A percentile compares a stretch with the other conserved stretches of the same genome.
phyloP scores from a whole-genome alignment of 1,140 invertebrate species.

The Drosophila erecta region DNA sequence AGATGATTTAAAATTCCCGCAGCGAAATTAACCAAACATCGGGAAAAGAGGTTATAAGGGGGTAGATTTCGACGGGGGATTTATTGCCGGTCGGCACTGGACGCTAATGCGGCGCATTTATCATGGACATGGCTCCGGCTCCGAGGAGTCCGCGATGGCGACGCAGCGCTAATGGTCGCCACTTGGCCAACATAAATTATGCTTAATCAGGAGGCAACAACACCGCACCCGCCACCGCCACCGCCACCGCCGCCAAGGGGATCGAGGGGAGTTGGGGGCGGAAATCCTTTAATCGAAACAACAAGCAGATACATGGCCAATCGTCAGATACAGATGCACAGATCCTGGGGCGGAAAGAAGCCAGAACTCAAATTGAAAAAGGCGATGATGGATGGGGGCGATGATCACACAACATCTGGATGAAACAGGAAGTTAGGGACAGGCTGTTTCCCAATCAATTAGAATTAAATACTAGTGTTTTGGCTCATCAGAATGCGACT shows the following conservation, averaged over 20 bases:
- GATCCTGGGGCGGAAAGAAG: background rate
- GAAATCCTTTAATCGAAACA: constrained; percentile 63
- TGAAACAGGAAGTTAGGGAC: background rate
- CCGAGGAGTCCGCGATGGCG: constrained; percentile 8
- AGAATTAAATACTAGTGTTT: too few species aligned
- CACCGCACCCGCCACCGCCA: too few species aligned
- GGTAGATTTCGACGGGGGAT: constrained; percentile 1
- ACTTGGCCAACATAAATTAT: constrained; percentile 79
- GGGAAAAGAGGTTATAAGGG: constrained; percentile 30
- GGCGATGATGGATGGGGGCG: background rate
- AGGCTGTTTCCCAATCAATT: background rate
- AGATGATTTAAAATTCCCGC: constrained; percentile 82
- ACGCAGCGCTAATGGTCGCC: constrained; percentile 71
- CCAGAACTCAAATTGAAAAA: constrained; percentile 2
- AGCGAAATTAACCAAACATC: constrained; percentile 76
- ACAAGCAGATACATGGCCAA: constrained; percentile 44
- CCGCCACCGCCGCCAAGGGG: too few species aligned
- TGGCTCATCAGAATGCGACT: too few species aligned
- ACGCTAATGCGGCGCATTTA: constrained; percentile 77
- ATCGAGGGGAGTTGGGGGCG: background rate
- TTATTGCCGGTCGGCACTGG: constrained; percentile 64
- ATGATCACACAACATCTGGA: background rate
- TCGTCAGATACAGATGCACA: constrained; percentile 4
- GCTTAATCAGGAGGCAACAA: constrained; percentile 60
- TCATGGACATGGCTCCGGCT: constrained; percentile 49